Evolutionary conservation across 2,888 invertebrate genomes (phyloP), one percentile per base, ranked within the genome.

Genomic region (Herminia tarsipennalis): DNA sequence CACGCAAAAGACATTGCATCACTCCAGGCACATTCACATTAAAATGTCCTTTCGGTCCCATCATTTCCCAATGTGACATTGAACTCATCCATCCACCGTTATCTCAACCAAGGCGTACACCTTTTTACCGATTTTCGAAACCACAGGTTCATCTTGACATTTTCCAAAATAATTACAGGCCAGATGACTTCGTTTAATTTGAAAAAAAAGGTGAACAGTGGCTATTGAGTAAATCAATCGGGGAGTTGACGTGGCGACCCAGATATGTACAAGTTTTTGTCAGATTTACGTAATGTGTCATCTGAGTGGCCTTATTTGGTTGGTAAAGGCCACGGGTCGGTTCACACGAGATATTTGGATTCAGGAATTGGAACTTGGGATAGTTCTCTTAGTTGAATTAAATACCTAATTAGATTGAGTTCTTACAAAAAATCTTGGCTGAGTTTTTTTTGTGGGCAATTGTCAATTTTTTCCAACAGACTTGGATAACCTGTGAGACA

Each of bases 101-200:
- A 25, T 35, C 20, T 5, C 5, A 10, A 40, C 30, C 67, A 64
- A 65, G 66, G 68, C 13, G 12, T 51, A 47, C 66, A 25, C 34
- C 52, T 67, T 67, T 66, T 40, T 24, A 17, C 35, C 28, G 18
- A 28, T 32, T 39, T 64, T 56, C 40, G 56, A 56, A 60, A 58
- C 47, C 59, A 68, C 75, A 59, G 50, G 76, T 73, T 75, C 64
- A 63, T 68, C 77, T 77, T 77, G 77, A 77, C 77, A 77, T 77
- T 77, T 70, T 49, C 55, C 50, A 37, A 39, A 40, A 44, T 62
- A 66, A 70, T 70, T 66, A 55, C 51, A 16, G 29, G 12, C 8
- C 10, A 42, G 43, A 59, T 57, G 55, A 55, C 60, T 67, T 47
- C 56, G 57, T 52, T 65, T 59, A 68, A 73, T 70, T 58, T 54